Evolutionary conservation across 2,113 vertebrate species (phyloP).

Genomic region (Tragulus kanchil): DNA sequence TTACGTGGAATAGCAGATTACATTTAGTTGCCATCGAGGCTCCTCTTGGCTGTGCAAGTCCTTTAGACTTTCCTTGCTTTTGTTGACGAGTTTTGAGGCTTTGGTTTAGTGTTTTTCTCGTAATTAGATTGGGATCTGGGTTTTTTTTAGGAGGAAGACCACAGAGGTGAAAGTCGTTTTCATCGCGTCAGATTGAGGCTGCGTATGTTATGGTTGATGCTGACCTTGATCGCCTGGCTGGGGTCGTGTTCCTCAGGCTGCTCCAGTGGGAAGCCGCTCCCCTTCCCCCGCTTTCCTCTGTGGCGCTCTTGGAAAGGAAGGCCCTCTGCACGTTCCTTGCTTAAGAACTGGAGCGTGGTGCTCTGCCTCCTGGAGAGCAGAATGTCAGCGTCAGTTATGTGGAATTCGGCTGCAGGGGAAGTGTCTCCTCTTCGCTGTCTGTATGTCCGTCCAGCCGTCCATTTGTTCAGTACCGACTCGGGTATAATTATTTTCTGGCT

Average conservation of each 20-base stretch:
- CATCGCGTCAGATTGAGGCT: not conserved
- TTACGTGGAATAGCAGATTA: not conserved
- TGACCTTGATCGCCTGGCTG: not conserved
- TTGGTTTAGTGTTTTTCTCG: not conserved
- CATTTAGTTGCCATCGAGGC: not conserved
- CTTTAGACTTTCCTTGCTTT: not conserved
- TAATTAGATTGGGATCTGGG: not conserved
- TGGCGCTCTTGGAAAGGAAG: not conserved
- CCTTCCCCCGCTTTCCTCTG: not conserved
- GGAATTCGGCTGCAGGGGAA: not conserved
- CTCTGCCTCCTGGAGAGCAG: not conserved
- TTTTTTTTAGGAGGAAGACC: not conserved
- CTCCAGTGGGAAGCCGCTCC: not conserved
- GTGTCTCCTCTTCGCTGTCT: not conserved
- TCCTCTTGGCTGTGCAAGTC: not conserved
- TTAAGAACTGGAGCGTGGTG: not conserved
- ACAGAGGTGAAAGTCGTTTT: not conserved
- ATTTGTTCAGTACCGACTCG: not conserved
- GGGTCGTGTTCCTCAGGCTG: not conserved
- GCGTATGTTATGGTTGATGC: not conserved
- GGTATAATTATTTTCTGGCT: not conserved
- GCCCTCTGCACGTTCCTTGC: not conserved
- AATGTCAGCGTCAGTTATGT: not conserved
- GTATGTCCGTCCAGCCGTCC: not conserved
- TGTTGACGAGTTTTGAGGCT: not conserved